These are phyloP conservation scores for Chaetodon trifasciatus DNA, from an alignment of 2,797 vertebrate species.

Conservation along the genomic window DNA sequence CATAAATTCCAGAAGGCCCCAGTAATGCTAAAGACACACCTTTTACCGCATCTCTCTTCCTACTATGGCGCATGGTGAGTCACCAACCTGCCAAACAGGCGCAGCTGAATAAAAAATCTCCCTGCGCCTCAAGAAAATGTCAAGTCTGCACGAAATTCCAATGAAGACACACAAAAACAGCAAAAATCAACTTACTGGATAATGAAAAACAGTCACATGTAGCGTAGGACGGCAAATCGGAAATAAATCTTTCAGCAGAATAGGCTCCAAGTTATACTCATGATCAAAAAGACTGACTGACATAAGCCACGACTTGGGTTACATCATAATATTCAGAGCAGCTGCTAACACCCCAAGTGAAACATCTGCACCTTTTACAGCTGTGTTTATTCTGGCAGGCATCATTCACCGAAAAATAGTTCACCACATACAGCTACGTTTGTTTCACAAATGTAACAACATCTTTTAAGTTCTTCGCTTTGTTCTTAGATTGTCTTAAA, in stretches of 20 bases:
- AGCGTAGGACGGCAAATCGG: neutral
- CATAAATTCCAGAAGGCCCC: neutral
- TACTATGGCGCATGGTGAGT: neutral
- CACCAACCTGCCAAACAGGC: conserved; percentile 26
- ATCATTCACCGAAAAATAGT: neutral
- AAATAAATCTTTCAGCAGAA: neutral
- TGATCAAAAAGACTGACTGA: neutral
- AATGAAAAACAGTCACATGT: neutral
- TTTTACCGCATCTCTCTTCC: neutral
- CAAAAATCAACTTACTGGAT: neutral
- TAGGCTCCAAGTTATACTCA: neutral
- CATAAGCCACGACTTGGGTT: neutral
- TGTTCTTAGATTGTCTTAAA: neutral
- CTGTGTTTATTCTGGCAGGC: neutral
- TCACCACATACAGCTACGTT: neutral
- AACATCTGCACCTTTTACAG: neutral
- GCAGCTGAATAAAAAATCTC: conserved; percentile 10
- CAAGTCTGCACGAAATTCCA: neutral
- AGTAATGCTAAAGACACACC: neutral
- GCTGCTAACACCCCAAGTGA: conserved; percentile 1
- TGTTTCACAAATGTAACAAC: neutral
- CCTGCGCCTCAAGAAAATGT: conserved; percentile 7
- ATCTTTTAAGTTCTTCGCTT: neutral
- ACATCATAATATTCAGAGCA: neutral
- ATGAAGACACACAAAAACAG: neutral